Evolutionary conservation across 2,113 vertebrate species (phyloP), one percentile per base, ranked within the genome.

Genomic region (Triplophysa tibetana): DNA sequence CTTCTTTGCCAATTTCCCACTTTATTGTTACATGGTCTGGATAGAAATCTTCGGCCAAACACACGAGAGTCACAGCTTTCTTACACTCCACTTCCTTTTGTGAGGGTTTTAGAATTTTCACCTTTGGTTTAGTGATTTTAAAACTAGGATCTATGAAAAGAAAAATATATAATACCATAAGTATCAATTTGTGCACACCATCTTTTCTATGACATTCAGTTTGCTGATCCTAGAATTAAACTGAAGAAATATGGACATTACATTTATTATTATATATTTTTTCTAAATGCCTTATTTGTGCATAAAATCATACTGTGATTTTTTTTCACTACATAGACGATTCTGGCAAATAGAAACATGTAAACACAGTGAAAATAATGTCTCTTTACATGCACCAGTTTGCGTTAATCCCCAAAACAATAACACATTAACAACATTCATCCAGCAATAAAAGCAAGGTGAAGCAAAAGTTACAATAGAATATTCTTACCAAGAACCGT

Each of bases 31-130:
- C 76, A 19, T 93, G 90, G 87, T 95, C 92, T 0, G 94, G 94
- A 78, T 85, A 95, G 87, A 95, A 95, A 72, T 69, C 72, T 0
- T 79, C 89, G 74, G 88, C 93, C 83, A 94, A 83, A 79, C 94
- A 95, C 10, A 95, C 90, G 41, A 95, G 70, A 0, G 94, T 95
- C 82, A 90, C 89, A 38, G 17, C 33, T 3, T 29, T 23, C 24
- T 21, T 19, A 65, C 81, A 85, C 3, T 87, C 68, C 86, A n/a
- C n/a, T n/a, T 95, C 93, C 8, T 87, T 77, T 21, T 79, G 54
- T 0, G 90, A 89, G 0, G 94, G 93, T 2, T 84, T 81, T 63
- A 93, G 89, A 80, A 95, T 29, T 4, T 82, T 81, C 75, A 95
- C 88, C 0, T 3, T 23, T 24, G 93, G 91, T n/a, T 7, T 0